Evolutionary conservation across 2,888 invertebrate genomes (phyloP), one percentile per base, ranked within the genome.

Genomic region (Arge pagana): DNA sequence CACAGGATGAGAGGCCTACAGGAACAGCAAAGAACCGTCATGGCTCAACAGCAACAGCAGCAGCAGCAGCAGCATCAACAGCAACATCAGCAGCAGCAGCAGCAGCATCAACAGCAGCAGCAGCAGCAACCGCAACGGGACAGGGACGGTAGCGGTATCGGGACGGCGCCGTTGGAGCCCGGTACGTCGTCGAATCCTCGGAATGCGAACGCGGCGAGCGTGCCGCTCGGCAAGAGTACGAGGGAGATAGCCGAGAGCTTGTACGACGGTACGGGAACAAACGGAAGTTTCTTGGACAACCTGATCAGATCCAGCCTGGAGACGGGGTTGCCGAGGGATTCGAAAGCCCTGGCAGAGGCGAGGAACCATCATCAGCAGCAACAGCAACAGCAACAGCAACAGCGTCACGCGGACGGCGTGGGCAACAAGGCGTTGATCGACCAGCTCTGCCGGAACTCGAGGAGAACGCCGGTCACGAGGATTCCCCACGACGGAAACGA

Each of bases 251-350:
- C 84, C 23, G 87, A 87, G 66, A 84, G 82, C 45, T 73, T 86
- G 42, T 82, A 89, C 80, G 82, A 88, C 72, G 81, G 81, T 13
- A 78, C 82, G 36, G 81, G 81, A 3, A 85, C 87, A 59, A 90
- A 89, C 59, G 89, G 89, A n/a, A 80, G 85, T 67, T 89, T 91
- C 73, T 80, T 91, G 45, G 90, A 92, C 70, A 91, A 90, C 45
- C 89, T 92, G 65, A 93, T 93, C 62, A 81, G 90, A 64, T 89
- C 90, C 60, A 89, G 87, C 61, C 79, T 93, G 56, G 90, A 90
- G 74, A 83, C 85, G 26, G 86, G 85, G 4, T 84, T 85, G 63
- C 80, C 81, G 18, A 65, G 74, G 50, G 74, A 74, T 50, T 70
- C 72, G 60, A 60, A 71, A 52, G 60, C 68, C 16, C 56, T 66